Conservation (phyloP, 2,797 vertebrate species). For the Gadopsis bispinosus region DNA sequence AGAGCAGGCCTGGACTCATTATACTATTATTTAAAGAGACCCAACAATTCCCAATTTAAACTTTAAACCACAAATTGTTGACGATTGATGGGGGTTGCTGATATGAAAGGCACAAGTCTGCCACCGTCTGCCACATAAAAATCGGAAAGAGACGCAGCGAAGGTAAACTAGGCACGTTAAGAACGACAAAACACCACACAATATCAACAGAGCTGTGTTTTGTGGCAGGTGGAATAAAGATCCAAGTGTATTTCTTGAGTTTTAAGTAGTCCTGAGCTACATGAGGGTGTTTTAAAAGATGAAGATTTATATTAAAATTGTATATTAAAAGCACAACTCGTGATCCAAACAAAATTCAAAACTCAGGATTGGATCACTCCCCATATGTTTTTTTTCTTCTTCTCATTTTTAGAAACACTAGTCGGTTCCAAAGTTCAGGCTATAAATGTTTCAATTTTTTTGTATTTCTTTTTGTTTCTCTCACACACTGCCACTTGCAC, state of each 20-base stretch:
- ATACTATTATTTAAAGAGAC: no score
- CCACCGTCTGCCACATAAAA: background rate
- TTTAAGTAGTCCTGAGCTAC: background rate
- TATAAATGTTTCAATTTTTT: conserved; percentile 7
- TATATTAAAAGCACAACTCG: background rate
- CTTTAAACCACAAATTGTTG: background rate
- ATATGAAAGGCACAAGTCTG: conserved; percentile 15
- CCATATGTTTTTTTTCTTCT: background rate
- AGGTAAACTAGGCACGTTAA: background rate
- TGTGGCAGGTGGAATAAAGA: conserved; percentile 5
- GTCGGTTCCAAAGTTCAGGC: background rate
- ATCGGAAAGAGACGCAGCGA: background rate
- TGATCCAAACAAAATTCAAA: background rate
- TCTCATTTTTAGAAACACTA: background rate
- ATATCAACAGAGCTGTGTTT: conserved; percentile 17
- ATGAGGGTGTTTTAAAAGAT: background rate
- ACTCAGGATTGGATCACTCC: background rate
- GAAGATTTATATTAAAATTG: background rate
- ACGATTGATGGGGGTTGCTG: conserved; percentile 8
- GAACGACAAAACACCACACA: conserved; percentile 4
- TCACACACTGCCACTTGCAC: background rate
- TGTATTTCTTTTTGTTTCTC: conserved; percentile 4
- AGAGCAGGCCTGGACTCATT: no score
- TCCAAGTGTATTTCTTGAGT: conserved; percentile 14
- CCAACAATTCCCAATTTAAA: background rate